A percentile compares a stretch with the other conserved stretches of the same genome.
These are phyloP conservation scores for Intellagama lesueurii DNA, from an alignment of 2,797 vertebrate species.

Conservation along the genomic window DNA sequence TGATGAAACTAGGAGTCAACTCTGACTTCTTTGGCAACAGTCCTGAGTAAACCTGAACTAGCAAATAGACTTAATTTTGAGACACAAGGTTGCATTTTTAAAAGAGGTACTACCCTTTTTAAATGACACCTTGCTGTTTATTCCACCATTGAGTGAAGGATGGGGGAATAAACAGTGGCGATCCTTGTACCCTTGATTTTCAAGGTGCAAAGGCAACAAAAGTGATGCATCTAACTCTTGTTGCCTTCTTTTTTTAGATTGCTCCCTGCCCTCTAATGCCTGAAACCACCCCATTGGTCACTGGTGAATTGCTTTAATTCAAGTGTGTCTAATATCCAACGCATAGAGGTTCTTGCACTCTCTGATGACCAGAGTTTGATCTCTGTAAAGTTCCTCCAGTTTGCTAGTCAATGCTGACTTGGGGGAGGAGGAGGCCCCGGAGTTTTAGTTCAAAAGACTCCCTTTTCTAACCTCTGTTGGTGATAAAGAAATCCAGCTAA, in stretches of 20 bases:
- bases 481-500: not conserved
- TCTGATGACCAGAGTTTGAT: not conserved
- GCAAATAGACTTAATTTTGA: not conserved
- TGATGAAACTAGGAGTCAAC: not conserved
- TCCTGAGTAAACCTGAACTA: slow-evolving; percentile 3
- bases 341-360: not conserved
- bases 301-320: not conserved
- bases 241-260: not conserved
- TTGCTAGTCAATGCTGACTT: too few relatives aligned
- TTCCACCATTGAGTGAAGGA: not conserved
- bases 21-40: not conserved
- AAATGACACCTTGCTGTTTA: too few relatives aligned
- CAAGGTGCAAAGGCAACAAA: not conserved
- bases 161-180: not conserved
- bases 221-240: not conserved
- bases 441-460: too few relatives aligned
- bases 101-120: not conserved
- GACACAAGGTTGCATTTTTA: not conserved
- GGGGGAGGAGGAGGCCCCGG: too few relatives aligned
- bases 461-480: too few relatives aligned
- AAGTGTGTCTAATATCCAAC: not conserved
- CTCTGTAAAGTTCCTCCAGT: too few relatives aligned
- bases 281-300: not conserved
- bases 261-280: too few relatives aligned
- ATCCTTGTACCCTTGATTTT: not conserved